These are phyloP conservation scores for Caenorhabditis latens DNA, from an alignment of 1,140 invertebrate species.

Conservation along the genomic window DNA sequence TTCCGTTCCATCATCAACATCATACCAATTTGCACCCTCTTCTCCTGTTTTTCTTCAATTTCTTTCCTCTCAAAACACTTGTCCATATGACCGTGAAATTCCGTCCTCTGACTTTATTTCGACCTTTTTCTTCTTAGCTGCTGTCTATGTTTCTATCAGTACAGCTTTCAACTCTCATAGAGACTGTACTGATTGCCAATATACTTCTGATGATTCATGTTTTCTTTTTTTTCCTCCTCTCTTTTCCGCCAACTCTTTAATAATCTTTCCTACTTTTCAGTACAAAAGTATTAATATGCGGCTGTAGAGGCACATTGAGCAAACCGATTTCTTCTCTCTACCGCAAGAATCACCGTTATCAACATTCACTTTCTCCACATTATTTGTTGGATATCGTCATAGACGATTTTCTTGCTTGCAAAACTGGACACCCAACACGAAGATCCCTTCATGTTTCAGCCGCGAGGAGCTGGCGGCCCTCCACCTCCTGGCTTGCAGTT, in stretches of 20 bases:
- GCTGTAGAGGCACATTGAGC: not conserved
- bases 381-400: not conserved
- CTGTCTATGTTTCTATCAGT: not conserved
- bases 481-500: constrained; percentile 14
- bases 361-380: not conserved
- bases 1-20: constrained; percentile 16
- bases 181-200: not conserved
- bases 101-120: constrained; percentile 1
- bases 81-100: constrained; percentile 35
- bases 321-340: not conserved
- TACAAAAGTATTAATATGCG: constrained; percentile 37
- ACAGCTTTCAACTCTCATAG: not conserved
- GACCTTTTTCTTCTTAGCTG: not conserved
- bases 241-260: not conserved
- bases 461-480: constrained; percentile 3
- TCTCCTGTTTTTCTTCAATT: not conserved
- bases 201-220: constrained; percentile 8
- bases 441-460: constrained; percentile 37
- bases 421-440: constrained; percentile 37
- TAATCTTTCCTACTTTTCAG: not conserved
- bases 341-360: not conserved
- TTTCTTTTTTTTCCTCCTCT: not conserved
- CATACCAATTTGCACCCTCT: not conserved
- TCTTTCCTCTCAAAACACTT: constrained; percentile 5
- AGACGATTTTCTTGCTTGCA: not conserved